Evolutionary conservation across 2,113 vertebrate genomes (phyloP), one percentile per base, ranked within the genome.

Genomic region (Gobiocypris rarus): DNA sequence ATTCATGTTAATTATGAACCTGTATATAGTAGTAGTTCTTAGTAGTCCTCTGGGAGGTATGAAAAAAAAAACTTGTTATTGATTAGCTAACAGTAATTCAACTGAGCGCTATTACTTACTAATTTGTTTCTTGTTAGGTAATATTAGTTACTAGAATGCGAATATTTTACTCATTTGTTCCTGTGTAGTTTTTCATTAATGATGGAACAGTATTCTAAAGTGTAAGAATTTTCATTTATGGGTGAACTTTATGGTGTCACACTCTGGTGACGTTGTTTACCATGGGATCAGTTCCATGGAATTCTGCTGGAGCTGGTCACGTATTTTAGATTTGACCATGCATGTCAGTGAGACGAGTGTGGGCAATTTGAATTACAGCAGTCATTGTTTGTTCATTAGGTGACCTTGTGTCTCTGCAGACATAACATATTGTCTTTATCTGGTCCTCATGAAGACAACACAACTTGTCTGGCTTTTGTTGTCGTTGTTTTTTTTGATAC

Each of bases 401-500:
- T 75, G 73, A 76, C 75, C 52, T 75, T 84, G 69, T 67, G 71
- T 71, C 65, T 28, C 75, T 43, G 3, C 50, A 50, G 77, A 81
- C 70, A 84, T 17, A 83, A 71, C n/a, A 83, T 24, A 22, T 77
- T 28, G 45, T 52, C 3, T 75, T 50, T 52, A 75, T 50, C 45
- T 52, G 28, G 43, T 75, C 28, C 73, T 28, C 73, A 31, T 19
- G 73, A 75, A 48, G 73, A 75, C 73, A 75, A 28, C 26, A 75
- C 43, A 52, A 52, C 48, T 52, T 48, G 2, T 48, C n/a, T 50
- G 13, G 15, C 14, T 75, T 26, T 28, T 75, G 43, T 52, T 75
- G 14, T 28, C 9, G 59, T 61, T 63, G 22, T 5, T 63, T 26
- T n/a, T 61, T 63, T 26, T 63, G 3, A 63, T 63, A 14, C 59